Evolutionary conservation across 1,140 invertebrate genomes (phyloP), one percentile per base, ranked within the genome.

Genomic region (Semibalanus balanoides): DNA sequence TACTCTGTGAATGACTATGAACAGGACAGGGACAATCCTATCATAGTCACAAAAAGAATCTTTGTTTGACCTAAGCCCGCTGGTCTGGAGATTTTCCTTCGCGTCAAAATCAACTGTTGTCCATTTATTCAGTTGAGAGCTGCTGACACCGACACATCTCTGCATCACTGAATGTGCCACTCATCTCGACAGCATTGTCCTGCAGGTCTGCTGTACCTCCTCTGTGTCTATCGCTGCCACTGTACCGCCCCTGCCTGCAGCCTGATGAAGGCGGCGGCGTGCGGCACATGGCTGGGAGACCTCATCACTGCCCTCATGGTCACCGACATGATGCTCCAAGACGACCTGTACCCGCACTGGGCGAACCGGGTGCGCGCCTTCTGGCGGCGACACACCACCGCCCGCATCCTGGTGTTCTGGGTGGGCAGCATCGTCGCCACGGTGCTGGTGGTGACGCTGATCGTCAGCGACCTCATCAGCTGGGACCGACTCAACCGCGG

Each of bases 261-360:
- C 81, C 77, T 88, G 77, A 87, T 87, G 86, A 88, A 88, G 81
- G 85, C 84, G 27, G 86, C 87, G 27, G 87, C 87, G 0, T 85
- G 84, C 79, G 86, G 86, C 30, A 88, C 87, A 0, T 88, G 87
- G 87, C 83, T 87, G 78, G 87, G 87, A 3, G 87, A 87, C 79
- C 84, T 87, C 76, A 85, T 88, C 78, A 88, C 87, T 17, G 86
- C 86, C 22, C 80, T 84, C 28, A 81, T 87, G 85, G 86, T 88
- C 22, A 87, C 86, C 71, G 87, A 88, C 79, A 87, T 88, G 81
- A 88, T 88, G 86, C 83, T 88, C 17, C 87, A 88, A 80, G 87
- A 88, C 79, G 85, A 85, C 78, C 81, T 88, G 25, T 88, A 88
- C 79, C 86, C 87, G 0, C 78, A 83, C 40, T 87, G 86, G 86